Conservation (phyloP, 1,140 invertebrate species). For the Drusus annulatus region DNA sequence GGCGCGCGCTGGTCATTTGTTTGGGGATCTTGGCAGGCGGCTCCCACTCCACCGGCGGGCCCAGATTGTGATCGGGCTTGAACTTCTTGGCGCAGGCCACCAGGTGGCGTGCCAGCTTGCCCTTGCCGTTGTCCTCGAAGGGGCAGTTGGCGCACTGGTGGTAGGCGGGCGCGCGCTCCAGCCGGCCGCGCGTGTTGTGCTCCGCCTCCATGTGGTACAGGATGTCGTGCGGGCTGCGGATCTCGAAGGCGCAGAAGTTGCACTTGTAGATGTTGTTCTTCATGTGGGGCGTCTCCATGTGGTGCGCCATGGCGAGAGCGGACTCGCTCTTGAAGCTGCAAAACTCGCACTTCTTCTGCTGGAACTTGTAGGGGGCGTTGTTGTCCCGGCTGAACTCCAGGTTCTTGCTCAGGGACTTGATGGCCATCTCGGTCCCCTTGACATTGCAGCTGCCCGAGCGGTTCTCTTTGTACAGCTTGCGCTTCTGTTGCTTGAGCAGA, state of each 20-base stretch:
- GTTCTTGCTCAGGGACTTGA: conserved; percentile 85
- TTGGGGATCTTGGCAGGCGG: conserved; percentile 92
- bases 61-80: conserved; percentile 87
- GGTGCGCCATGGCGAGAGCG: conserved; percentile 86
- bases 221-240: conserved; percentile 89
- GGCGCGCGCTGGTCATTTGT: conserved; percentile 72
- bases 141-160: conserved; percentile 95
- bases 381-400: conserved; percentile 91
- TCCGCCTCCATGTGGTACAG: conserved; percentile 92
- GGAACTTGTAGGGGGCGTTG: conserved; percentile 87
- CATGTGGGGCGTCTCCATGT: conserved; percentile 94
- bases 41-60: conserved; percentile 90
- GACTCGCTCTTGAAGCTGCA: conserved; percentile 97
- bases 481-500: conserved; percentile 88
- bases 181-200: conserved; percentile 85
- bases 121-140: conserved; percentile 95
- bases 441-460: conserved; percentile 75
- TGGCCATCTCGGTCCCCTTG: conserved; percentile 82
- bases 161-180: conserved; percentile 88
- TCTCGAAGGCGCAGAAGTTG: conserved; percentile 89
- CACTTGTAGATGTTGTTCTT: conserved; percentile 88
- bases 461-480: conserved; percentile 79
- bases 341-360: conserved; percentile 88
- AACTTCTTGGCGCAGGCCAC: conserved; percentile 94
- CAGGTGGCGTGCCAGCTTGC: conserved; percentile 91